phyloP scores from a whole-genome alignment of 1,140 invertebrate genomes.

The Parapsyche elsis region DNA sequence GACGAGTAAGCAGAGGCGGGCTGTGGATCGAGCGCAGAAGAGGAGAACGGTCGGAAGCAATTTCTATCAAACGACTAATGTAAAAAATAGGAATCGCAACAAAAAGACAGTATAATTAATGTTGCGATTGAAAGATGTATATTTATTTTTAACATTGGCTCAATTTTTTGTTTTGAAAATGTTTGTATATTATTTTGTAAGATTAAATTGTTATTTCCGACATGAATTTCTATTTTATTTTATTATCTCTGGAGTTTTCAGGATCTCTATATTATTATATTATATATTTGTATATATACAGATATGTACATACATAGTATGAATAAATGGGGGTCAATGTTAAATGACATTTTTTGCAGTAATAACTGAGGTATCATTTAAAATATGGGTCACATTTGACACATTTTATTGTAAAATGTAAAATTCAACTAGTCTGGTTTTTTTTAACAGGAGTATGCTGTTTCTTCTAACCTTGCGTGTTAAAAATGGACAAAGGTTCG shows the following conservation, averaged over 20 bases:
- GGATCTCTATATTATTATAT: too few relatives aligned
- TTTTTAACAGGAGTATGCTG: too few relatives aligned
- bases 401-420: too few relatives aligned
- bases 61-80: slow-evolving; percentile 93
- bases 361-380: too few relatives aligned
- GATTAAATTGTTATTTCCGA: background rate
- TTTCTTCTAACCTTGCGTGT: too few relatives aligned
- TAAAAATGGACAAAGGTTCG: too few relatives aligned
- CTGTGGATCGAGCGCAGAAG: slow-evolving; percentile 78
- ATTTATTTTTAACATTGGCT: slow-evolving; percentile 36
- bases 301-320: too few relatives aligned
- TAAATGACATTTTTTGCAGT: too few relatives aligned
- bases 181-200: background rate
- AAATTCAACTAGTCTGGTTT: too few relatives aligned
- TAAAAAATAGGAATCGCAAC: slow-evolving; percentile 87
- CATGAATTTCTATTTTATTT: background rate
- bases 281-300: too few relatives aligned
- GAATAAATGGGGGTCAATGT: too few relatives aligned
- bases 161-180: background rate
- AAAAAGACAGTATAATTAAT: slow-evolving; percentile 65
- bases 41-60: slow-evolving; percentile 91
- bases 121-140: slow-evolving; percentile 48
- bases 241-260: background rate
- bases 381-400: too few relatives aligned
- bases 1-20: slow-evolving; percentile 82